These are phyloP conservation scores for Lasius platythorax DNA, from an alignment of 2,888 invertebrate genomes.

Conservation along the genomic window DNA sequence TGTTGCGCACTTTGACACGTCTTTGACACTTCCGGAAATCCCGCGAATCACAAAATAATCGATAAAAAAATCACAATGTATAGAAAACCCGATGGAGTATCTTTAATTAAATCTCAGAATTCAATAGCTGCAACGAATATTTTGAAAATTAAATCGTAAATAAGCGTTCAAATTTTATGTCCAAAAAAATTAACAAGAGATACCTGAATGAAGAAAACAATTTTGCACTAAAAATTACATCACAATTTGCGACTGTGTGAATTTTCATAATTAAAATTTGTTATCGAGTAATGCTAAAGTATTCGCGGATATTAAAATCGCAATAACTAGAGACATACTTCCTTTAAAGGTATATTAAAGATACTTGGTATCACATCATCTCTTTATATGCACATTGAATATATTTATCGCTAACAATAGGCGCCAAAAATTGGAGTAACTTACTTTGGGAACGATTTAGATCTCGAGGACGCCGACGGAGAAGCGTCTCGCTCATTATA, in stretches of 20 bases:
- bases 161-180: background rate
- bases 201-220: background rate
- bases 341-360: background rate
- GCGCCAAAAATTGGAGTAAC: background rate
- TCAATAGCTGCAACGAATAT: background rate
- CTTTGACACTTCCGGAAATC: background rate
- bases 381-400: background rate
- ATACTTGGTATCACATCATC: background rate
- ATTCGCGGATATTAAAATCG: background rate
- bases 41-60: background rate
- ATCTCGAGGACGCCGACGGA: constrained; percentile 9
- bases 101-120: background rate
- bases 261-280: background rate
- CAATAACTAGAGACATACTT: background rate
- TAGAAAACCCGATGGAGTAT: background rate
- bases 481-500: background rate
- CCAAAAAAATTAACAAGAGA: background rate
- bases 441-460: constrained; percentile 19
- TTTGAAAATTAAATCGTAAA: background rate
- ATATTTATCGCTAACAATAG: background rate
- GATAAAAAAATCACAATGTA: background rate
- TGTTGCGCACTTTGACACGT: constrained; percentile 13
- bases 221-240: background rate
- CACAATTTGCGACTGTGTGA: background rate
- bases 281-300: background rate